Conservation (phyloP, 2,888 invertebrate species). For the Xestobium rufovillosum region DNA sequence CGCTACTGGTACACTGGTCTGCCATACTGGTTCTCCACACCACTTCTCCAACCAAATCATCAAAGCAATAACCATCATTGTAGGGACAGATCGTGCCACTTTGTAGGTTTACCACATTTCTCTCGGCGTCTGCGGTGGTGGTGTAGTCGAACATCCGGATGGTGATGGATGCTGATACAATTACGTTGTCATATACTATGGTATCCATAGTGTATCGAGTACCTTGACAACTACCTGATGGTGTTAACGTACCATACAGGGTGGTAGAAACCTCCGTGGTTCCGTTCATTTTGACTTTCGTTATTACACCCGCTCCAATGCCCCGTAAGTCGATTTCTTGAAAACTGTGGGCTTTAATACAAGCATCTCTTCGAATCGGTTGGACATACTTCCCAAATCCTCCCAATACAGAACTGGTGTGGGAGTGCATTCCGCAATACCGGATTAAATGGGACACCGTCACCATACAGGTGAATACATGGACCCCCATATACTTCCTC, state of each 20-base stretch:
- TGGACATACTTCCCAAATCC: conserved; percentile 4
- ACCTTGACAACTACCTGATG: conserved; percentile 7
- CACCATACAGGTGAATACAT: conserved; percentile 9
- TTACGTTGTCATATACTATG: conserved; percentile 9
- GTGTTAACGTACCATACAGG: background rate
- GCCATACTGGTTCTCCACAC: conserved; percentile 2
- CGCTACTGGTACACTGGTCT: conserved; percentile 3
- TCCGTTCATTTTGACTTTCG: conserved; percentile 6
- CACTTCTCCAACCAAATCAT: conserved; percentile 10
- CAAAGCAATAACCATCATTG: conserved; percentile 4
- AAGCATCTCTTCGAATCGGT: conserved; percentile 3
- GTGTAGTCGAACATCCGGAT: conserved; percentile 6
- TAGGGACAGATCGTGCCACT: conserved; percentile 9
- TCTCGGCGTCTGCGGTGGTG: conserved; percentile 9
- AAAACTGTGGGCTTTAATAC: conserved; percentile 3
- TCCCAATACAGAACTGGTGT: conserved; percentile 7
- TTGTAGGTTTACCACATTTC: conserved; percentile 5
- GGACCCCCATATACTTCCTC: too few species aligned
- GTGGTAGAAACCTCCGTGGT: conserved; percentile 11
- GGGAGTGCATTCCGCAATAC: conserved; percentile 9
- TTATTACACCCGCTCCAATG: conserved; percentile 4
- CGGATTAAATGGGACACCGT: conserved; percentile 1
- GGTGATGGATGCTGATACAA: conserved; percentile 10
- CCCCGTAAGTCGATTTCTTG: conserved; percentile 7
- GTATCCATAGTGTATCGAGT: conserved; percentile 5